Evolutionary conservation across 2,113 vertebrate species (phyloP).

Genomic region (Centropus bengalensis): DNA sequence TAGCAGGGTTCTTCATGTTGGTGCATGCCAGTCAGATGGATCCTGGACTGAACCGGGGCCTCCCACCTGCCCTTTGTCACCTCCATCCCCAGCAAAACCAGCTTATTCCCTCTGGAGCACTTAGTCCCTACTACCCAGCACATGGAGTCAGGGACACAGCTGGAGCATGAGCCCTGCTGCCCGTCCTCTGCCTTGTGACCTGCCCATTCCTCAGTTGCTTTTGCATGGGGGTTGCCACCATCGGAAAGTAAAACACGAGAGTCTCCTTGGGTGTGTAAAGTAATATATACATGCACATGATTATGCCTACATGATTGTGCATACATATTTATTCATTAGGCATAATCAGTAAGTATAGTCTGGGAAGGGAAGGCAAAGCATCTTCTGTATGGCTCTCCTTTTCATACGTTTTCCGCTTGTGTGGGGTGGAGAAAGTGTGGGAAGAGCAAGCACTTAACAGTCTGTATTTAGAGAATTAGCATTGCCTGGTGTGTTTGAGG

Average conservation of each 20-base stretch:
- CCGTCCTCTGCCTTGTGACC: neutral
- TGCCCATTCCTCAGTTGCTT: fast-evolving
- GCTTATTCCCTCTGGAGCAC: neutral
- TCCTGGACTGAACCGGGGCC: neutral
- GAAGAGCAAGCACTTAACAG: neutral
- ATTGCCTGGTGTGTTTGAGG: neutral
- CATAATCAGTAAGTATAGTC: neutral
- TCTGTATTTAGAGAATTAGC: neutral
- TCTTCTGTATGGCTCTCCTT: neutral
- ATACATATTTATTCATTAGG: neutral
- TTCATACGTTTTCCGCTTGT: neutral
- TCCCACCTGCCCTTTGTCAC: neutral
- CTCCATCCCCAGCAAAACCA: neutral
- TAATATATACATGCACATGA: neutral
- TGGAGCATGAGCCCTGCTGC: neutral
- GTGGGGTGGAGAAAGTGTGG: neutral
- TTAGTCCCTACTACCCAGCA: fast-evolving
- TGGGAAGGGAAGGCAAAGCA: neutral
- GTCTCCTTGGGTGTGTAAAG: neutral
- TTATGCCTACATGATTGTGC: neutral
- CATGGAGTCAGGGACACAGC: neutral
- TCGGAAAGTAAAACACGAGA: neutral
- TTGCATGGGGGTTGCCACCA: neutral
- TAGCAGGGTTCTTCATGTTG: neutral
- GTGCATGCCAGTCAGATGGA: neutral